Evolutionary conservation across 1,140 invertebrate genomes (phyloP), one percentile per base, ranked within the genome.

Genomic region (Drosophila arawakana): DNA sequence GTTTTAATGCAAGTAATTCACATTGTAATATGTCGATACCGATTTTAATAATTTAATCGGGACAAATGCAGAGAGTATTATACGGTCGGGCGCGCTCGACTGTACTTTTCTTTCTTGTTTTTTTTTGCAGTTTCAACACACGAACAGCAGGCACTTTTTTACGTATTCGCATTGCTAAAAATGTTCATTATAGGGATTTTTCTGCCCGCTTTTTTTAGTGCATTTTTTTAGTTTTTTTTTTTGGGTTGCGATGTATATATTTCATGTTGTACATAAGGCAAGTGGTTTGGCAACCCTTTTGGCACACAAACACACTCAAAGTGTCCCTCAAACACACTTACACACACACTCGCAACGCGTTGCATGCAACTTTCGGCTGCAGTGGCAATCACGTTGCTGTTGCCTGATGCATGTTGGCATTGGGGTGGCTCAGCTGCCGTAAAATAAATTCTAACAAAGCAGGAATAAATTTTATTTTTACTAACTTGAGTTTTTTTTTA

Each of bases 281-380:
- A 82, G 79, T 82, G 76, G 82, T 86, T 82, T 85, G 84, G 85
- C 84, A 89, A 84, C 84, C 80, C 84, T 90, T 90, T 89, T 89
- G 84, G 82, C 84, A 89, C 84, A 89, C 84, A 89, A 89, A 89
- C 84, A 89, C 80, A 73, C 34, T 54, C 55, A 13, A 44, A 73
- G 30, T 46, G 54, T 41, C 55, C 34, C 73, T 61, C 61, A 67
- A 58, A 73, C 54, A 55, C 54, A 63, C 47, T 81, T 55, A 63
- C 46, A 78, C 65, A 73, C 59, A 37, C 34, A 30, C 34, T 46
- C 50, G 58, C 57, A 76, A 25, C 47, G 58, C 47, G 58, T 61
- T 86, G 79, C 77, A 80, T 67, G 72, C 63, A 73, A 65, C 62
- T 80, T 82, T 84, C 55, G 74, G 71, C 34, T 70, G 80, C 70